phyloP scores from a whole-genome alignment of 2,797 vertebrate genomes.

The Martes flavigula region DNA sequence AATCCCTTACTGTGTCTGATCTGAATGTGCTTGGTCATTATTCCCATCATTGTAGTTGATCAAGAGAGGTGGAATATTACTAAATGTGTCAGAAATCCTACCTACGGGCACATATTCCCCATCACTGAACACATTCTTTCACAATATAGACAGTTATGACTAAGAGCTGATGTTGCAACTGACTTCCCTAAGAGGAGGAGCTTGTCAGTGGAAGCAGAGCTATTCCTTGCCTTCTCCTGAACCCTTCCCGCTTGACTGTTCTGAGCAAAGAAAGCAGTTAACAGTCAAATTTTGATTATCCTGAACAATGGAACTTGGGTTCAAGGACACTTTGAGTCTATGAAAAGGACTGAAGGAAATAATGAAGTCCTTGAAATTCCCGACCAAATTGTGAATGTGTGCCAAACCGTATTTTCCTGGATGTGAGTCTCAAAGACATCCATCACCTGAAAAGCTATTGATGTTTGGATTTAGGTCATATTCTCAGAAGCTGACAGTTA shows the following conservation, averaged over 20 bases:
- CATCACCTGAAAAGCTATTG: neutral
- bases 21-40: conserved; percentile 17
- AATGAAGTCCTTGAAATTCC: conserved; percentile 18
- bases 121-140: neutral
- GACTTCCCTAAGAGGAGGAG: neutral
- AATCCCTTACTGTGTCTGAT: conserved; percentile 38
- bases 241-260: neutral
- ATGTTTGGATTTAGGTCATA: conserved; percentile 24
- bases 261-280: conserved; percentile 26
- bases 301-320: conserved; percentile 7
- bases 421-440: conserved; percentile 1
- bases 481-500: conserved; percentile 8
- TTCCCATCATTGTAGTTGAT: conserved; percentile 23
- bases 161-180: neutral
- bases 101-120: neutral
- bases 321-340: neutral
- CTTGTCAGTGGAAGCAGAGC: conserved; percentile 52
- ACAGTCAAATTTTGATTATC: conserved; percentile 29
- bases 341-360: conserved; percentile 30
- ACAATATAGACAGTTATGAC: neutral
- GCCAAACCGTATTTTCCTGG: neutral
- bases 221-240: conserved; percentile 24
- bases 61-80: conserved; percentile 38
- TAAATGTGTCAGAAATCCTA: conserved; percentile 2
- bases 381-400: neutral